phyloP scores from a whole-genome alignment of 2,113 vertebrate species.

The Cyprinodon tularosa region DNA sequence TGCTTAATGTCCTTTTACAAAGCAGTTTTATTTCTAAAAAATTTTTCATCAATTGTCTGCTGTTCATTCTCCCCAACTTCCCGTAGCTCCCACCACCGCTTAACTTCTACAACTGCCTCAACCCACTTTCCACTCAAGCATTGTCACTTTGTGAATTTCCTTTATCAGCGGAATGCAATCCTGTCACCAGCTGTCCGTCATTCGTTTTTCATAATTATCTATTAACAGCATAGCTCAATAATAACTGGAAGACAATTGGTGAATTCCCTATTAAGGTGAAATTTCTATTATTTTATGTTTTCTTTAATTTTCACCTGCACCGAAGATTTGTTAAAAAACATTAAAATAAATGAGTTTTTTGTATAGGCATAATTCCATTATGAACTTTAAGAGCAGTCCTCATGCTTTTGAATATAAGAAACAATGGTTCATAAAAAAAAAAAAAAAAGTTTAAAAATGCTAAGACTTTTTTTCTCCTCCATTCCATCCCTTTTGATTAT shows the following conservation, averaged over 20 bases:
- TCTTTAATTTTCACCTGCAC: constrained; percentile 68
- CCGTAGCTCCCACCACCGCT: constrained; percentile 21
- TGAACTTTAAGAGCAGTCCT: no score
- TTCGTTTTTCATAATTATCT: constrained; percentile 92
- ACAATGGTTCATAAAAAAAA: no score
- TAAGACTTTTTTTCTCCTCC: not conserved
- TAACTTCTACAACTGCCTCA: constrained; percentile 84
- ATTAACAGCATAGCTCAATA: constrained; percentile 87
- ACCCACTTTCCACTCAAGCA: constrained; percentile 86
- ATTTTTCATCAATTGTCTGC: constrained; percentile 86
- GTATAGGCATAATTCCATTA: no score
- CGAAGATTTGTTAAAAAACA: no score
- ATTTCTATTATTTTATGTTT: constrained; percentile 91
- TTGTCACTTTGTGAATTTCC: constrained; percentile 92
- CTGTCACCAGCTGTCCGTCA: constrained; percentile 92
- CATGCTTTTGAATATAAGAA: no score
- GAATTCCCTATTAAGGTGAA: constrained; percentile 87
- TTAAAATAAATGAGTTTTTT: no score
- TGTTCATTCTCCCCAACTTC: constrained; percentile 88
- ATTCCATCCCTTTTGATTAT: no score
- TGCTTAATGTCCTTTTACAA: constrained; percentile 84
- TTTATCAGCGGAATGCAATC: constrained; percentile 88
- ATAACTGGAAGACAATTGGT: constrained; percentile 90
- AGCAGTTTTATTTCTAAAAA: constrained; percentile 87
- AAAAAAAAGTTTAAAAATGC: no score